A percentile compares a stretch with the other conserved stretches of the same genome.
These are phyloP conservation scores for Rhagologus leucostigma DNA, from an alignment of 2,113 vertebrate genomes.

Conservation along the genomic window DNA sequence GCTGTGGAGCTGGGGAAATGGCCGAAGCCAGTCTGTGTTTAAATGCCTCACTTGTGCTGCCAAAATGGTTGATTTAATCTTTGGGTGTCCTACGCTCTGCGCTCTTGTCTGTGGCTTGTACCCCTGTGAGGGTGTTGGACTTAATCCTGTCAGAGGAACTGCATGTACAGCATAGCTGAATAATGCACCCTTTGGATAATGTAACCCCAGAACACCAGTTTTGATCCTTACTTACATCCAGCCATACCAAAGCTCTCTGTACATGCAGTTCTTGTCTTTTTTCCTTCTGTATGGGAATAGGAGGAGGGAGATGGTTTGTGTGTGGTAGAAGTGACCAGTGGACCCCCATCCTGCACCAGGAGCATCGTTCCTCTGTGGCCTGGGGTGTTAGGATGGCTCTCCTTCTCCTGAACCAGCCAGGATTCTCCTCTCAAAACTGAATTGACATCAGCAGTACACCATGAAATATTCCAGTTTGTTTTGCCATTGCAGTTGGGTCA, in stretches of 20 bases:
- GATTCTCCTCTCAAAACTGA: not conserved
- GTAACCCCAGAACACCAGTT: not conserved
- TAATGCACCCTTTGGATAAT: not conserved
- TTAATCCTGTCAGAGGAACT: not conserved
- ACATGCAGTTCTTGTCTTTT: not conserved
- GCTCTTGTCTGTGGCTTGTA: not conserved
- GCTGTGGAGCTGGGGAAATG: not conserved
- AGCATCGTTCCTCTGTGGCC: not conserved
- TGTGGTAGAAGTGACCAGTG: not conserved
- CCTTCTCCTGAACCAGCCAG: not conserved
- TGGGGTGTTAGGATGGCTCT: not conserved
- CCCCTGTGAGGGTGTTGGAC: not conserved
- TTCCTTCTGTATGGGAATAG: not conserved
- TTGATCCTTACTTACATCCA: not conserved
- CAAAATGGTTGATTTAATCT: not conserved
- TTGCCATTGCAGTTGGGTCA: rapidly evolving
- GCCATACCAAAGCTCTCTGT: not conserved
- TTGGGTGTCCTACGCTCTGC: not conserved
- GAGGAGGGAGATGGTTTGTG: not conserved
- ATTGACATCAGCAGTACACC: rapidly evolving
- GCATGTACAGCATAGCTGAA: not conserved
- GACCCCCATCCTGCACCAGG: not conserved
- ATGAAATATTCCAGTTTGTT: not conserved
- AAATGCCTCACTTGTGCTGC: not conserved
- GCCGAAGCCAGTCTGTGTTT: not conserved